These are phyloP conservation scores for Drosophila merina DNA, from an alignment of 2,888 invertebrate genomes.

Conservation along the genomic window DNA sequence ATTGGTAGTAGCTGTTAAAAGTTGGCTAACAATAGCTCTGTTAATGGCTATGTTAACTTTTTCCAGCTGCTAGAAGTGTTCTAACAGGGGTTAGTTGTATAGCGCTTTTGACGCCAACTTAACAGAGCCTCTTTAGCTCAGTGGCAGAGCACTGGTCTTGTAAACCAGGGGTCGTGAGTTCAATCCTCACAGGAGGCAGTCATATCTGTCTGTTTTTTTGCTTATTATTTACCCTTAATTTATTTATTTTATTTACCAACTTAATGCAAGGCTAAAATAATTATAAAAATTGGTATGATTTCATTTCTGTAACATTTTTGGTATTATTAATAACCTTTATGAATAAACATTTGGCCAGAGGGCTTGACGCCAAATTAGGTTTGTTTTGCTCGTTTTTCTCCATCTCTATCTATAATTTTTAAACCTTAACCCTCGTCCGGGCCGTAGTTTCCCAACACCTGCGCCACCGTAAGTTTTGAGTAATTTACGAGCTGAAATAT, in stretches of 20 bases:
- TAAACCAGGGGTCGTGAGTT: conserved; percentile 96
- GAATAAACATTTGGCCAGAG: conserved; percentile 50
- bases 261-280: conserved; percentile 23
- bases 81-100: conserved; percentile 45
- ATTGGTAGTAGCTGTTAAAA: conserved; percentile 18
- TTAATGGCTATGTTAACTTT: conserved; percentile 21
- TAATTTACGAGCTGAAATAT: conserved; percentile 44
- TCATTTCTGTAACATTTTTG: conserved; percentile 21
- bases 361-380: conserved; percentile 34
- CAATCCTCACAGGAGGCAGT: conserved; percentile 94
- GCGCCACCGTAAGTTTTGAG: conserved; percentile 19
- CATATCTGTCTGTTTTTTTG: neutral
- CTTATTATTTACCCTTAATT: conserved; percentile 9
- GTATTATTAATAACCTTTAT: conserved; percentile 34
- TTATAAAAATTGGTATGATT: conserved; percentile 34
- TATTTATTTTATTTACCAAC: neutral
- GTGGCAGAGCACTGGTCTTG: conserved; percentile 96
- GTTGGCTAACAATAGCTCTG: conserved; percentile 8
- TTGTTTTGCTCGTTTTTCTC: conserved; percentile 41
- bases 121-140: conserved; percentile 91
- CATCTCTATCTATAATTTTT: conserved; percentile 20
- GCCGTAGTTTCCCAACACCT: conserved; percentile 44
- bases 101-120: conserved; percentile 37
- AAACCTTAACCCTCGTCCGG: conserved; percentile 32
- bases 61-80: conserved; percentile 55